phyloP scores from a whole-genome alignment of 2,888 invertebrate genomes.

The Thysanoteuthis rhombus region DNA sequence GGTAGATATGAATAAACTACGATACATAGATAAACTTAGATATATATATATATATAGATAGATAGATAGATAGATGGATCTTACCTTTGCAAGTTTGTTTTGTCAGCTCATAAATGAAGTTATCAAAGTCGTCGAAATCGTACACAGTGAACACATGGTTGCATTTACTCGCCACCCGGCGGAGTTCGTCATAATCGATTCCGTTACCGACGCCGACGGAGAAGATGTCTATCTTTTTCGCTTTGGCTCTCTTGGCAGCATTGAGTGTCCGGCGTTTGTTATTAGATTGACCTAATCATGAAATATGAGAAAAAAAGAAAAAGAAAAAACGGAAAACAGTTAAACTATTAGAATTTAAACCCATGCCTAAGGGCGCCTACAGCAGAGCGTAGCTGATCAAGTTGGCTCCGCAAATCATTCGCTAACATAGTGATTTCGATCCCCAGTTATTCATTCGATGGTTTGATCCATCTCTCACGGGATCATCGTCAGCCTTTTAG shows the following conservation, averaged over 20 bases:
- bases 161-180: conserved; percentile 38
- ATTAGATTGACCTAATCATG: conserved; percentile 37
- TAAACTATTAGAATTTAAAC: too few species aligned
- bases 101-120: conserved; percentile 39
- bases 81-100: conserved; percentile 39
- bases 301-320: background rate
- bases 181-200: conserved; percentile 36
- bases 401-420: too few species aligned
- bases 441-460: too few species aligned
- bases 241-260: conserved; percentile 36
- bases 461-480: too few species aligned
- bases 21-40: too few species aligned
- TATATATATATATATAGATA: too few species aligned
- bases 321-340: too few species aligned
- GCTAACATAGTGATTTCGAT: too few species aligned
- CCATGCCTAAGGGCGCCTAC: too few species aligned
- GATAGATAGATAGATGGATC: background rate
- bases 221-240: conserved; percentile 35
- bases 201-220: conserved; percentile 38
- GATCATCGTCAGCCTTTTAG: too few species aligned
- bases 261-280: conserved; percentile 30
- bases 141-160: conserved; percentile 37
- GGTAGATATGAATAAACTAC: too few species aligned
- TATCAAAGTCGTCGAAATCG: conserved; percentile 39
- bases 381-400: too few species aligned